Evolutionary conservation across 2,797 vertebrate genomes (phyloP).

Genomic region (Hyperoplus lanceolatus): DNA sequence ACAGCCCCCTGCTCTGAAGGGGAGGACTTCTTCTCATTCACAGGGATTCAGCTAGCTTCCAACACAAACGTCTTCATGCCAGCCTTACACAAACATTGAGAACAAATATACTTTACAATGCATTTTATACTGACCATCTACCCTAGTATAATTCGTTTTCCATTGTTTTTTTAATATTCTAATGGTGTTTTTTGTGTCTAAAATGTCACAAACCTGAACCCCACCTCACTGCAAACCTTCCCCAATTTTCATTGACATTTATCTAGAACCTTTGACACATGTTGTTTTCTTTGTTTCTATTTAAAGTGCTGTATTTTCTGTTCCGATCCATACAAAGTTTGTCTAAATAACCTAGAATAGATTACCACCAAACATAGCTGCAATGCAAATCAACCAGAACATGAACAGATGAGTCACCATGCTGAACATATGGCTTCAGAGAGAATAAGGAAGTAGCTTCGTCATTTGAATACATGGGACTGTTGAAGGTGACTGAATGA

Average conservation of each 20-base stretch:
- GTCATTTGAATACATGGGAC: constrained; percentile 10
- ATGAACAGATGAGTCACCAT: constrained; percentile 4
- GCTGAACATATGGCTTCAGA: constrained; percentile 41
- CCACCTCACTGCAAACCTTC: background rate
- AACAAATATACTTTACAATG: background rate
- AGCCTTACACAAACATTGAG: background rate
- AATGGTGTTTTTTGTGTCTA: background rate
- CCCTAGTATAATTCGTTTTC: background rate
- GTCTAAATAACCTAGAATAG: background rate
- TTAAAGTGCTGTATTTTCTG: background rate
- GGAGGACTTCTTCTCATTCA: constrained; percentile 3
- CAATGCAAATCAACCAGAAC: constrained; percentile 1
- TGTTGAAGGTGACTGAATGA: background rate
- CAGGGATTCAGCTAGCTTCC: background rate
- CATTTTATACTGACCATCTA: background rate
- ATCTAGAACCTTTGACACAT: background rate
- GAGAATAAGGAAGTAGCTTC: constrained; percentile 9
- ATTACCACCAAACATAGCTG: background rate
- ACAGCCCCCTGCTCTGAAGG: background rate
- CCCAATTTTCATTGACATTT: background rate
- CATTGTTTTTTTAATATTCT: background rate
- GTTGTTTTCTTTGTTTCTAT: background rate
- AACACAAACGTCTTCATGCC: background rate
- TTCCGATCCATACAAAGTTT: too few species aligned
- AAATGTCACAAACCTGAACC: background rate